Conservation (phyloP, 2,797 vertebrate genomes). For the Phrynocephalus vlangalii region DNA sequence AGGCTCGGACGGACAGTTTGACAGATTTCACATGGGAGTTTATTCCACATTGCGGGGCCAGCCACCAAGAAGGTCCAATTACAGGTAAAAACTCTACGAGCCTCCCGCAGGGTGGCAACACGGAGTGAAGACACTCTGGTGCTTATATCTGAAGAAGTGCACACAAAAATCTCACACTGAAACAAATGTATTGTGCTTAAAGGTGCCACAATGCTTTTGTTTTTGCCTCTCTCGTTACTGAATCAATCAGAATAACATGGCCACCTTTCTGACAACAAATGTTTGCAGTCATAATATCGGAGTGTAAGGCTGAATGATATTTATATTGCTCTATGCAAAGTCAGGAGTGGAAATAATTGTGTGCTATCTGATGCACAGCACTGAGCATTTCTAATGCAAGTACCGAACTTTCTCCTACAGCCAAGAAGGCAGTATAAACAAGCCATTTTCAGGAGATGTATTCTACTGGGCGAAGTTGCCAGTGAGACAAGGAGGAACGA, state of each 20-base stretch:
- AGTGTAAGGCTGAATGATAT: slow-evolving; percentile 44
- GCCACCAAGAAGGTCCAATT: no score
- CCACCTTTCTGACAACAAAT: slow-evolving; percentile 17
- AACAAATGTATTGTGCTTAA: slow-evolving; percentile 9
- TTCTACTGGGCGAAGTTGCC: slow-evolving; percentile 28
- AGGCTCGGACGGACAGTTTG: no score
- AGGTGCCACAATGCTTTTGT: no score
- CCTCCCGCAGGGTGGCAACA: no score
- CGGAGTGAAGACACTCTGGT: no score
- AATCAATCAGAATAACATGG: no score
- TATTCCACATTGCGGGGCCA: no score
- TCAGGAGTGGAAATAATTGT: slow-evolving; percentile 53
- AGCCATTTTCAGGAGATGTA: slow-evolving; percentile 35
- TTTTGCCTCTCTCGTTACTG: no score
- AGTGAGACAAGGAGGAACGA: neutral
- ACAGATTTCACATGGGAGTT: no score
- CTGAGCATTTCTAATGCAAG: slow-evolving; percentile 48
- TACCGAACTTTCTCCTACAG: slow-evolving; percentile 46
- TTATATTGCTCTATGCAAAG: slow-evolving; percentile 48
- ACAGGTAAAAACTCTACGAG: no score
- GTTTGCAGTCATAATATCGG: slow-evolving; percentile 35
- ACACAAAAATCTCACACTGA: slow-evolving; percentile 1
- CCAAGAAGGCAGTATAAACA: slow-evolving; percentile 32
- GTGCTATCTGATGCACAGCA: slow-evolving; percentile 55
- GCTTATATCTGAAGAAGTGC: no score